Base-by-base conservation (phyloP, 2,797 vertebrate genomes). In the Perdix hodgsoniae region DNA sequence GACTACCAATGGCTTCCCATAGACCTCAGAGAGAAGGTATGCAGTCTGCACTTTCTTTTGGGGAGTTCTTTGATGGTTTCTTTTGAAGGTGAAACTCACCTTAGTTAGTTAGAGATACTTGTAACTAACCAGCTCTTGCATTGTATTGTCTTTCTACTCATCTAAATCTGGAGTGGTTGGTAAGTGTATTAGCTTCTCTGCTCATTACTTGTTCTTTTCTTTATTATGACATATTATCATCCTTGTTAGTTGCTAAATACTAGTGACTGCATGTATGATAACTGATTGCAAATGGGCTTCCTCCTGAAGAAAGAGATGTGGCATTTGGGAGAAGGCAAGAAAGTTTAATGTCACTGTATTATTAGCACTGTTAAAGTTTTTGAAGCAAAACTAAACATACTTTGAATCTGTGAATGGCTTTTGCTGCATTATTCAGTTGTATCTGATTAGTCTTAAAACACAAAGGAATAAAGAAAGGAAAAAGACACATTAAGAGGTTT, bases 1-100 rank as follows among this genome's bases (percentile, higher is more conserved):
- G 97, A 88, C 94, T 97, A 69, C 71, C 92, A 2, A 8, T 96
- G 94, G 82, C 96, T 50, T 97, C 98, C 84, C 98, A 98, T 11
- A 97, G 97, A 91, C 79, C 95, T 93, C 98, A 98, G 86, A 94
- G 95, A 97, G 97, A 98, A 98, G 98, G 98, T 98, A 97, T 11
- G 96, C 88, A 86, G 4, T 35, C 22, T 71, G 49, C 64, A 15
- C 26, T 60, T 76, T 59, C 27, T 79, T 88, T 14, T 83, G 31
- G 50, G 61, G 11, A 72, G 42, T 15, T 9, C 19, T 52, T 57
- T 14, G 26, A 37, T 52, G 39, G 27, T 5, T 27, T 71, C 84
- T 59, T 86, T 71, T 79, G n/a, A 90, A 64, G 1, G 2, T 45
- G 76, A 39, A 95, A 56, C 42, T 82, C 33, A 76, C 14, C 47